Conservation (phyloP, 2,888 invertebrate species). For the Dioctria rufipes region DNA sequence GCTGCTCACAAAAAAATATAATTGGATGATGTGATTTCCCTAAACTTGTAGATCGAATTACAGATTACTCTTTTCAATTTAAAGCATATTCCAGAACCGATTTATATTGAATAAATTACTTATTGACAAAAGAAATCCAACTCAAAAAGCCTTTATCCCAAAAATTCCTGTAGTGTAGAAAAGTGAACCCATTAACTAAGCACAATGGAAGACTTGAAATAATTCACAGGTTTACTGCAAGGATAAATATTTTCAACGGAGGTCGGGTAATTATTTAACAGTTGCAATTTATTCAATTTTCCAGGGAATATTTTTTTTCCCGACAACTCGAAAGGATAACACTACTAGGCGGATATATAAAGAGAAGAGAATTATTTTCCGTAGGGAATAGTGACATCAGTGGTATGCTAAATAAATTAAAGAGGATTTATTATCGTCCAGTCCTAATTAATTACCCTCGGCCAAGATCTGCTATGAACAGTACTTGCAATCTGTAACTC, state of each 20-base stretch:
- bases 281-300: constrained; percentile 38
- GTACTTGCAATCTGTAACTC: neutral
- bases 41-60: too few species aligned
- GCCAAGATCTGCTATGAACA: constrained; percentile 13
- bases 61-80: too few species aligned
- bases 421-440: constrained; percentile 22
- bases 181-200: too few species aligned
- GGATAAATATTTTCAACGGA: constrained; percentile 33
- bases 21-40: too few species aligned
- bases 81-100: too few species aligned
- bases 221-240: neutral
- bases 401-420: constrained; percentile 29
- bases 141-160: too few species aligned
- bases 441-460: constrained; percentile 18
- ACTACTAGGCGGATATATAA: neutral
- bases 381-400: neutral
- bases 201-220: neutral
- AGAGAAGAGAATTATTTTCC: neutral
- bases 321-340: neutral
- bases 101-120: too few species aligned
- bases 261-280: constrained; percentile 32
- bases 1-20: too few species aligned
- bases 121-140: too few species aligned
- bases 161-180: too few species aligned
- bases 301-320: constrained; percentile 23